These are phyloP conservation scores for Cnemophilus loriae DNA, from an alignment of 2,113 vertebrate species.

Conservation along the genomic window DNA sequence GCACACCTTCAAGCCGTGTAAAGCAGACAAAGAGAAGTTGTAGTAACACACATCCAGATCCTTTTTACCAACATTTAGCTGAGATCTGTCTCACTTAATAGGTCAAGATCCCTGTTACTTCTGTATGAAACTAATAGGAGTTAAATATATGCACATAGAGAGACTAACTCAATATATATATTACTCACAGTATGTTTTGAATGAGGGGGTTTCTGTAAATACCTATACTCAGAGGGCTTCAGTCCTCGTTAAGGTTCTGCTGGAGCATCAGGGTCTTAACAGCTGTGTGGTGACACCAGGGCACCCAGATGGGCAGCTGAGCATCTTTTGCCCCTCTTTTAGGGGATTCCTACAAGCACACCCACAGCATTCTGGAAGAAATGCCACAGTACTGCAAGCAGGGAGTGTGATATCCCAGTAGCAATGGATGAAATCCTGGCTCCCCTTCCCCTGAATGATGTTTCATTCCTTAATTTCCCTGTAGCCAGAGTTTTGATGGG, in stretches of 20 bases:
- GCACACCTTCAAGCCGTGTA: neutral
- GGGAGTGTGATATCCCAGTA: neutral
- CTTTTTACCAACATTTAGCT: neutral
- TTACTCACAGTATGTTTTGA: neutral
- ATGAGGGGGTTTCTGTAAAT: neutral
- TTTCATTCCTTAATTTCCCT: neutral
- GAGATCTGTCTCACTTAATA: neutral
- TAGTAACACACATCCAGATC: neutral
- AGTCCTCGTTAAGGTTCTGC: neutral
- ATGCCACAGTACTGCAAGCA: neutral
- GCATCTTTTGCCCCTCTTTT: neutral
- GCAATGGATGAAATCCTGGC: neutral
- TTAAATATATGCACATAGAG: neutral
- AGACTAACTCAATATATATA: neutral
- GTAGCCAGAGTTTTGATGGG: neutral
- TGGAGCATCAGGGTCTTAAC: neutral
- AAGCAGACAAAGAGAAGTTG: neutral
- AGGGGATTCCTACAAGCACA: neutral
- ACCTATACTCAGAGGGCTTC: neutral
- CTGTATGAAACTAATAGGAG: neutral
- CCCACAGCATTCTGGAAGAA: neutral
- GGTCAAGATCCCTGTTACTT: neutral
- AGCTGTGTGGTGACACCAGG: neutral
- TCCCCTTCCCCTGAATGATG: neutral
- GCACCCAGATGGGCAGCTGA: rapidly evolving